Conservation (phyloP, 2,888 invertebrate genomes). For the Sceliomorpha sp. region DNA sequence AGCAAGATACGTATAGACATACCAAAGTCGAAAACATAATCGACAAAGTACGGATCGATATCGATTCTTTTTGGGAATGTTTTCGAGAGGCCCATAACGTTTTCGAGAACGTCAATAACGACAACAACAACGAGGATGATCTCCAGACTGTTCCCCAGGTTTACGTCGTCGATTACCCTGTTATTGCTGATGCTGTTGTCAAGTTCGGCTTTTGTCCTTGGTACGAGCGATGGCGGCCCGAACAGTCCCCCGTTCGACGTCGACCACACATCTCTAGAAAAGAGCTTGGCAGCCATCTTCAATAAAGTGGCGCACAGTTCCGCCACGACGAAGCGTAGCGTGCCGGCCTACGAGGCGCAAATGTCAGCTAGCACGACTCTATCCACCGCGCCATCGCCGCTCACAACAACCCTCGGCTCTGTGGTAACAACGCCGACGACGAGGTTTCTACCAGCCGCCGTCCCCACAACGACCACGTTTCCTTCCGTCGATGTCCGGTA, state of each 20-base stretch:
- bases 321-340: slow-evolving; percentile 85
- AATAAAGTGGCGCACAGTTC: slow-evolving; percentile 87
- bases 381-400: slow-evolving; percentile 85
- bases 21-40: slow-evolving; percentile 2
- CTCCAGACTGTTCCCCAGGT: slow-evolving; percentile 4
- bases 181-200: slow-evolving; percentile 10
- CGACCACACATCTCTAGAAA: slow-evolving; percentile 84
- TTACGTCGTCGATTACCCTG: slow-evolving; percentile 6
- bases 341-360: slow-evolving; percentile 84
- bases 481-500: slow-evolving; percentile 57
- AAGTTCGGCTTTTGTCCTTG: slow-evolving; percentile 33
- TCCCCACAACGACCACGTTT: slow-evolving; percentile 80
- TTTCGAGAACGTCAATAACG: too few relatives aligned
- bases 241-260: slow-evolving; percentile 78
- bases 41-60: too few relatives aligned
- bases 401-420: slow-evolving; percentile 81
- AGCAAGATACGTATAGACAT: slow-evolving; percentile 7
- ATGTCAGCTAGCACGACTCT: slow-evolving; percentile 81
- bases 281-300: slow-evolving; percentile 85
- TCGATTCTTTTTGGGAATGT: too few relatives aligned
- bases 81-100: too few relatives aligned
- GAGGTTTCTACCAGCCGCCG: slow-evolving; percentile 81
- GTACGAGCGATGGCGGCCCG: slow-evolving; percentile 72
- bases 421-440: slow-evolving; percentile 80
- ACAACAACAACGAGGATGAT: slow-evolving; percentile 20